A percentile compares a stretch with the other conserved stretches of the same genome.
Conservation (phyloP, 2,797 vertebrate genomes). For the Rhinophrynus dorsalis region DNA sequence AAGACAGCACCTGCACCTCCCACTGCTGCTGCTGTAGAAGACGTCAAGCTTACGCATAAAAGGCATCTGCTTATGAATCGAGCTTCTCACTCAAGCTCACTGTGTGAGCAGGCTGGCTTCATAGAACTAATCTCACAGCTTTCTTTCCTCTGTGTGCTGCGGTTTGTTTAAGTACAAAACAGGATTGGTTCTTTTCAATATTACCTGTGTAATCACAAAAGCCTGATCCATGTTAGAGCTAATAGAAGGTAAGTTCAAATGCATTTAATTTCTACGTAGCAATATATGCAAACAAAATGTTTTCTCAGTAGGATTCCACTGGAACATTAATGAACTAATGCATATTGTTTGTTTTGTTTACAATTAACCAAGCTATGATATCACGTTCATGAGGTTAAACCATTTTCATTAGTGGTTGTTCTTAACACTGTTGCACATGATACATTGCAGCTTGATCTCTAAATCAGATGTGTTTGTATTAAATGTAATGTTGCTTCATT, state of each 20-base stretch:
- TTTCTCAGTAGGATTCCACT: conserved; percentile 12
- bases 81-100: conserved; percentile 71
- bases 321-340: too few relatives aligned
- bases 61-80: conserved; percentile 78
- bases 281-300: not conserved
- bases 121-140: conserved; percentile 75
- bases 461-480: too few relatives aligned
- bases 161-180: conserved; percentile 54
- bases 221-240: conserved; percentile 87
- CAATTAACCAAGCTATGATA: too few relatives aligned
- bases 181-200: conserved; percentile 55
- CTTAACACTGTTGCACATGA: too few relatives aligned
- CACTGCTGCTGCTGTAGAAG: conserved; percentile 70
- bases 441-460: too few relatives aligned
- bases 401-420: too few relatives aligned
- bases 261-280: conserved; percentile 25
- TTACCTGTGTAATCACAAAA: conserved; percentile 59
- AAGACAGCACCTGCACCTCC: conserved; percentile 78
- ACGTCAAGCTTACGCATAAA: conserved; percentile 91
- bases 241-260: conserved; percentile 87
- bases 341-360: too few relatives aligned
- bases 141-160: conserved; percentile 56
- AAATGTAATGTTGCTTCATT: too few relatives aligned
- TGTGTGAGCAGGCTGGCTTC: conserved; percentile 69
- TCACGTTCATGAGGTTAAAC: too few relatives aligned